Evolutionary conservation across 2,797 vertebrate species (phyloP).

Genomic region (Sebastes taczanowskii): DNA sequence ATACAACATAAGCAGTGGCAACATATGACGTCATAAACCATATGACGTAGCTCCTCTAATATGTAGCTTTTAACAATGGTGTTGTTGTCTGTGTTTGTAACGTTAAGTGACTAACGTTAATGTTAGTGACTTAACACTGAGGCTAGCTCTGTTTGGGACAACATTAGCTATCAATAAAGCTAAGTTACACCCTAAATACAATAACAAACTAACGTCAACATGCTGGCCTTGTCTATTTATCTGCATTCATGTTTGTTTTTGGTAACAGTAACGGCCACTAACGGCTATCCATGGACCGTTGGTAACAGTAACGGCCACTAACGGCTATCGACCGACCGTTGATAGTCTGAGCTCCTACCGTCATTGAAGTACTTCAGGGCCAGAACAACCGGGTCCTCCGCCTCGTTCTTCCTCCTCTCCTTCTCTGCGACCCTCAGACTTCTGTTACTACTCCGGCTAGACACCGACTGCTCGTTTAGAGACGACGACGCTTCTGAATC

Average conservation of each 20-base stretch:
- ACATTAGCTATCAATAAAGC: neutral
- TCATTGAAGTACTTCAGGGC: constrained; percentile 78
- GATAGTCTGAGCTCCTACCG: constrained; percentile 54
- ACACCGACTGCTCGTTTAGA: constrained; percentile 38
- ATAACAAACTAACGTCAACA: neutral
- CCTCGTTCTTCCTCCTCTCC: constrained; percentile 69
- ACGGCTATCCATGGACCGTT: neutral
- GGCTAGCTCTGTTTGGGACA: neutral
- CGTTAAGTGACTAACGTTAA: neutral
- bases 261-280: neutral
- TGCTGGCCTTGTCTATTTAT: neutral
- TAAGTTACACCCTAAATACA: neutral
- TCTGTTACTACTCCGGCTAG: constrained; percentile 56
- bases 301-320: neutral
- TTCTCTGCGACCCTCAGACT: constrained; percentile 78
- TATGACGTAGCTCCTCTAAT: neutral
- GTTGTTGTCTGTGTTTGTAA: neutral
- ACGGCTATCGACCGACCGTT: neutral
- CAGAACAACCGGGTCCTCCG: constrained; percentile 65
- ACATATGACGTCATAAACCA: neutral
- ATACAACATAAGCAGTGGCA: neutral
- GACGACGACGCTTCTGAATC: constrained; percentile 43
- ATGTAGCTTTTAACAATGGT: too few relatives aligned
- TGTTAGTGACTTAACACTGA: accelerated
- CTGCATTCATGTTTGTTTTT: neutral